Evolutionary conservation across 2,113 vertebrate species (phyloP), one percentile per base, ranked within the genome.

Genomic region (Hemibagrus wyckioides): DNA sequence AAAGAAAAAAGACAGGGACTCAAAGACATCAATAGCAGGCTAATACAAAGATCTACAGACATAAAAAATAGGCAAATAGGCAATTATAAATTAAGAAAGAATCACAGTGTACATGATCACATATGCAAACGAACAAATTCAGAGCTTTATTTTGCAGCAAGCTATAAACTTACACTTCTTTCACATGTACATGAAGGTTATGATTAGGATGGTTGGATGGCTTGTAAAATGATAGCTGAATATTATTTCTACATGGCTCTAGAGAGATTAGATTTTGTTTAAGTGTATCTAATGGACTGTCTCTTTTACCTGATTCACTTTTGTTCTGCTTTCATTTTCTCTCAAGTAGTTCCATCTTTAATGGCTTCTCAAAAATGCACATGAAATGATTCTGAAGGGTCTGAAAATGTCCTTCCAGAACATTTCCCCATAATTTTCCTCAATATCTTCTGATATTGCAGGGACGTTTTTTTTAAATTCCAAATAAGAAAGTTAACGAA

Each of bases 241-340:
- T 33, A 56, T 56, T 28, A 71, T 17, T 67, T 67, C 41, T 67
- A 41, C 41, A 69, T 33, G 41, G n/a, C 1, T 44, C 57, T 82
- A 25, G 8, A 36, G 11, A 52, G 50, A 65, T 36, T 21, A 50
- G 56, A 7, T 44, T 4, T 1, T 41, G 23, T 57, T 6, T 30
- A 85, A 61, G 39, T 30, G 23, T n/a, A 76, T 19, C 56, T 33
- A 77, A 77, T 61, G 25, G 39, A 77, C 19, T 6, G 36, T 14
- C 15, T 77, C 28, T 76, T 59, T 10, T 48, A 56, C 9, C 50
- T 80, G 77, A 21, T 80, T 56, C 28, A 2, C n/a, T 39, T 44
- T 77, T 59, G 54, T 61, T 76, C 52, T 3, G 23, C 56, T 85
- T 73, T 85, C 25, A 59, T 76, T 59, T 85, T 85, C 23, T 48